Evolutionary conservation across 1,140 invertebrate genomes (phyloP).

Genomic region (Hermetia illucens): DNA sequence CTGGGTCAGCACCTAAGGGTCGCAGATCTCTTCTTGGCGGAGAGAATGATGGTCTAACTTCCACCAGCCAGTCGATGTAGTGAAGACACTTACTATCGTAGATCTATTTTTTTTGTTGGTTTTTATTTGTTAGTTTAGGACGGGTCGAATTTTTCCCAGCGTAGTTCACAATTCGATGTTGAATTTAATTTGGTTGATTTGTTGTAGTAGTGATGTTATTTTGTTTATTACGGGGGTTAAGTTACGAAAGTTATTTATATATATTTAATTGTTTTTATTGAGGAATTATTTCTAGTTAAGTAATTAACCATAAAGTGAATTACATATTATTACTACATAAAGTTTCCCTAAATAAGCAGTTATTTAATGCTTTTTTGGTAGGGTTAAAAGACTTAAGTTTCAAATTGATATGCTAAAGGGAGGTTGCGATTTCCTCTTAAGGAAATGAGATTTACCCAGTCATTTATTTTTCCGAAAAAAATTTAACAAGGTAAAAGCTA

Average conservation of each 20-base stretch:
- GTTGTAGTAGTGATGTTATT: background rate
- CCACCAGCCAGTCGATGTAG: slow-evolving; percentile 75
- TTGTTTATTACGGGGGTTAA: background rate
- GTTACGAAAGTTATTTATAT: background rate
- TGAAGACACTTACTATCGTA: slow-evolving; percentile 67
- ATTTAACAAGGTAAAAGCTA: too few relatives aligned
- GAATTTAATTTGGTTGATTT: background rate
- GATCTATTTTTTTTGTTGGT: slow-evolving; percentile 33
- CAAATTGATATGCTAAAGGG: too few relatives aligned
- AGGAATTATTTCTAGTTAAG: background rate
- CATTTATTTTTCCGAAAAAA: too few relatives aligned
- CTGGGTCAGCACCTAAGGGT: slow-evolving; percentile 24
- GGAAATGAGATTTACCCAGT: too few relatives aligned
- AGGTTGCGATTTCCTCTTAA: too few relatives aligned
- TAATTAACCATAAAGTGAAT: too few relatives aligned
- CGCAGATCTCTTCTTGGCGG: slow-evolving; percentile 28
- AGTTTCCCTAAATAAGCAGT: too few relatives aligned
- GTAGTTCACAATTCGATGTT: too few relatives aligned
- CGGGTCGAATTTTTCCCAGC: background rate
- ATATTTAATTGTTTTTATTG: background rate
- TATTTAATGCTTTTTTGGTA: too few relatives aligned
- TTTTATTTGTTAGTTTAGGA: background rate
- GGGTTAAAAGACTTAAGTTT: too few relatives aligned
- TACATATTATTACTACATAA: too few relatives aligned
- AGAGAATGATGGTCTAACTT: slow-evolving; percentile 33